Evolutionary conservation across 2,113 vertebrate genomes (phyloP).

Genomic region (Suricata suricatta): DNA sequence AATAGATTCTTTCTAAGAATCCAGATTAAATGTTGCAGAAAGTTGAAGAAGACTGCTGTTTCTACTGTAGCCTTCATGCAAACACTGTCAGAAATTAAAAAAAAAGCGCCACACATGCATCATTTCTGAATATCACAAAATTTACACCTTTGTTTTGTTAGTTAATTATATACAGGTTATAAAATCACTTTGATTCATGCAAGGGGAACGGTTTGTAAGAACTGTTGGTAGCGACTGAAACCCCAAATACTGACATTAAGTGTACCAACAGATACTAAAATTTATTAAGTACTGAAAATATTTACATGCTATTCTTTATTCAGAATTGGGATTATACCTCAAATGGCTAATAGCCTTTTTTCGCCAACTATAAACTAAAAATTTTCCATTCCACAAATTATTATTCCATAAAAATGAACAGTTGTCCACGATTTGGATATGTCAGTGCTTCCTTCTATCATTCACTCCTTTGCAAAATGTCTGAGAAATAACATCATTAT

Average conservation of each 20-base stretch:
- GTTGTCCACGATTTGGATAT: not conserved
- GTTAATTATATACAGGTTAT: not conserved
- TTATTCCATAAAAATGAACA: not conserved
- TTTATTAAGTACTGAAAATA: not conserved
- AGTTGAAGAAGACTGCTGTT: not conserved
- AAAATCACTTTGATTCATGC: not conserved
- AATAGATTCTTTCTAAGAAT: not conserved
- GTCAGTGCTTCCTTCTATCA: not conserved
- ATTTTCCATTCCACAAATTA: not conserved
- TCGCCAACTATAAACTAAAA: not conserved
- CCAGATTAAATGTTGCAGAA: not conserved
- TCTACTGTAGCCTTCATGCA: no score
- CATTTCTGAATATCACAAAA: not conserved
- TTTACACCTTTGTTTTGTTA: not conserved
- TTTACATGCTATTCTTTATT: not conserved
- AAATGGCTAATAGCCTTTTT: not conserved
- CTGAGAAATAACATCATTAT: not conserved
- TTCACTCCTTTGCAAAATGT: not conserved
- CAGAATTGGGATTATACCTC: not conserved
- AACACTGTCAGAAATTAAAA: not conserved
- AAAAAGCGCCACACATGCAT: not conserved
- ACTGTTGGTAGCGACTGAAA: not conserved
- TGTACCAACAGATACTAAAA: not conserved
- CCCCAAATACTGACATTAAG: no score
- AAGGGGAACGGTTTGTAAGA: not conserved